A percentile compares a stretch with the other conserved stretches of the same genome.
Evolutionary conservation across 2,888 invertebrate genomes (phyloP).

Genomic region (Xestia ashworthii): DNA sequence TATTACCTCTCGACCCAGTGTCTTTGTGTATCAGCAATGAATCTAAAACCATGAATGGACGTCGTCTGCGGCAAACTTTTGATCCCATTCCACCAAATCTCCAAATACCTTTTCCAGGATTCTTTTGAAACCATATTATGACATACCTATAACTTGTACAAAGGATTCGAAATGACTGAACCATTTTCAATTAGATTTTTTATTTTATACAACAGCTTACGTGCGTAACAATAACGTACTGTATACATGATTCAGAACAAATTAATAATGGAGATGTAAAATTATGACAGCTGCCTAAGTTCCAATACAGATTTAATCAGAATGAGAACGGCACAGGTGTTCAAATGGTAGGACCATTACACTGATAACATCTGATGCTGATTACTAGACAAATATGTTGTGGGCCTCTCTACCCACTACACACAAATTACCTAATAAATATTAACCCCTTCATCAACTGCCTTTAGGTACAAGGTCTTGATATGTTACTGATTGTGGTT

Average conservation of each 20-base stretch:
- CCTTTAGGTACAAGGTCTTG: background rate
- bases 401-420: conserved; percentile 11
- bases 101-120: conserved; percentile 77
- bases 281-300: conserved; percentile 48
- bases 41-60: conserved; percentile 92
- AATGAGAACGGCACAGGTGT: conserved; percentile 76
- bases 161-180: conserved; percentile 35
- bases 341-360: conserved; percentile 58
- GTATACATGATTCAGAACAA: conserved; percentile 49
- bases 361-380: conserved; percentile 39
- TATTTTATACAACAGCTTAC: conserved; percentile 57
- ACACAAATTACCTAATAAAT: conserved; percentile 30
- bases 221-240: conserved; percentile 56
- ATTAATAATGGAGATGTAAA: conserved; percentile 60
- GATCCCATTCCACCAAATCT: conserved; percentile 88
- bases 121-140: conserved; percentile 72
- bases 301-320: conserved; percentile 72
- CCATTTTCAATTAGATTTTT: conserved; percentile 21
- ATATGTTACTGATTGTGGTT: background rate
- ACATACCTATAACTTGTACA: background rate
- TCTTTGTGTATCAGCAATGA: conserved; percentile 91
- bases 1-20: conserved; percentile 92
- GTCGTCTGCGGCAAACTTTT: conserved; percentile 87
- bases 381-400: conserved; percentile 10
- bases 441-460: background rate